Evolutionary conservation across 2,888 invertebrate genomes (phyloP).

Genomic region (Caenorhabditis sp.): DNA sequence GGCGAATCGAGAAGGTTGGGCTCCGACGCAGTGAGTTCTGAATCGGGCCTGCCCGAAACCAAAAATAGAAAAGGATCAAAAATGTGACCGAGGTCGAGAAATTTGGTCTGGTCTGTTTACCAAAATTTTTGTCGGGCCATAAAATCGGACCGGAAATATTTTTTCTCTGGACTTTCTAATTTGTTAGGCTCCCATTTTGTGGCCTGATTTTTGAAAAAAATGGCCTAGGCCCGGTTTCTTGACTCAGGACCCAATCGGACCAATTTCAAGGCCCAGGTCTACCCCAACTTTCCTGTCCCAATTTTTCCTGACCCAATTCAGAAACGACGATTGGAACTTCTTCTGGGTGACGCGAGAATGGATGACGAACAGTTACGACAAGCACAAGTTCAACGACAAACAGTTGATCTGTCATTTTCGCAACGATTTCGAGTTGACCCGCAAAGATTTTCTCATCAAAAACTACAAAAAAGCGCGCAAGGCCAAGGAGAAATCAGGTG

Average conservation of each 20-base stretch:
- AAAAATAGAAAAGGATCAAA: not conserved
- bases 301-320: no score
- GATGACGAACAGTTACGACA: conserved; percentile 74
- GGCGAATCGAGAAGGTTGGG: conserved; percentile 61
- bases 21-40: conserved; percentile 50
- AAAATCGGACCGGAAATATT: not conserved
- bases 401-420: conserved; percentile 76
- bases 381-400: conserved; percentile 73
- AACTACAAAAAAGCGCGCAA: conserved; percentile 65
- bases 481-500: conserved; percentile 43
- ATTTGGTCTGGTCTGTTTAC: no score
- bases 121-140: no score
- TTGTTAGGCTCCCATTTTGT: no score
- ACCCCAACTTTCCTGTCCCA: no score
- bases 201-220: no score
- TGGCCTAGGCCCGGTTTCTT: no score
- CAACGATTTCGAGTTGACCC: conserved; percentile 77
- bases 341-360: conserved; percentile 77
- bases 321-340: conserved; percentile 75
- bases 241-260: no score
- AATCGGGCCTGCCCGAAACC: not conserved
- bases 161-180: not conserved
- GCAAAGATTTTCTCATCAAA: conserved; percentile 73
- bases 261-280: no score
- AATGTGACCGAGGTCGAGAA: not conserved